Conservation (phyloP, 2,113 vertebrate genomes). For the Dendrocopos noguchii region DNA sequence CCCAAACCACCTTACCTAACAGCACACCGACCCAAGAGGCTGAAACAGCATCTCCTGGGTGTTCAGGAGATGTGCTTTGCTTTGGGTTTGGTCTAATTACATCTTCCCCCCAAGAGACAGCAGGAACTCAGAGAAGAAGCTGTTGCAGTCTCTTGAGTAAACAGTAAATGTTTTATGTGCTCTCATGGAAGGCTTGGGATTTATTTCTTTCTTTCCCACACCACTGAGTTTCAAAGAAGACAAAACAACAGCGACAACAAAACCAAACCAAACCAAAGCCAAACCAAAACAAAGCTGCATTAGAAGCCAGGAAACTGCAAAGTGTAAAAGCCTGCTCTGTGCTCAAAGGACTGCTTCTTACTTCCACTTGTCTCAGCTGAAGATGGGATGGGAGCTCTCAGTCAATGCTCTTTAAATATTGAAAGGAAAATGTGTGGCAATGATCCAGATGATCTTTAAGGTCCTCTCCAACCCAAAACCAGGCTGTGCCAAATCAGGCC, state of each 20-base stretch:
- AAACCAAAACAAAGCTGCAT: background rate
- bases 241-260: slow-evolving; percentile 32
- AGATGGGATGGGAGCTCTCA: background rate
- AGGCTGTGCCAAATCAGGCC: background rate
- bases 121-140: slow-evolving; percentile 67
- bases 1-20: slow-evolving; percentile 51
- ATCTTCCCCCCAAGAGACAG: slow-evolving; percentile 56
- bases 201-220: background rate
- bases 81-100: slow-evolving; percentile 78
- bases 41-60: slow-evolving; percentile 68
- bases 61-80: slow-evolving; percentile 50
- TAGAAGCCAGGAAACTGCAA: slow-evolving; percentile 2
- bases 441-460: background rate
- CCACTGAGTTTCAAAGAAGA: slow-evolving; percentile 43
- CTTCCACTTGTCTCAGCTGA: background rate
- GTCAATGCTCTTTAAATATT: background rate
- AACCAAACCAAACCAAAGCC: background rate
- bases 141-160: slow-evolving; percentile 69
- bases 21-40: slow-evolving; percentile 61
- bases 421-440: background rate
- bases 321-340: slow-evolving; percentile 15
- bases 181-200: slow-evolving; percentile 46
- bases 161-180: slow-evolving; percentile 61
- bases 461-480: no score
- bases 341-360: slow-evolving; percentile 46